Evolutionary conservation across 92 coral and sea anemone genomes (phyloP).

Genomic region (Epizoanthus ramosus): DNA sequence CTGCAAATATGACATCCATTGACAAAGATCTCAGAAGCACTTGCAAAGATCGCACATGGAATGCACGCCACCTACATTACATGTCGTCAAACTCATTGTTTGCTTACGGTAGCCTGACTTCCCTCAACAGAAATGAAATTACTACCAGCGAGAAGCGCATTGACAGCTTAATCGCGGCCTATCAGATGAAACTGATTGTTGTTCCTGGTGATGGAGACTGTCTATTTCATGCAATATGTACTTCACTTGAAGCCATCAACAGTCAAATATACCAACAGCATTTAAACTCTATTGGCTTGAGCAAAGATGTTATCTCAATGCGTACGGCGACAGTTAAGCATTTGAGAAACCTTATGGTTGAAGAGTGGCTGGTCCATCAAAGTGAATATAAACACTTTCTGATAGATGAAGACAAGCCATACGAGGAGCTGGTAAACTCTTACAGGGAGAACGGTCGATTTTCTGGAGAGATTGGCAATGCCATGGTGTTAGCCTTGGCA

Average conservation of each 20-base stretch:
- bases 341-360: neutral
- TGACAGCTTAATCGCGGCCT: neutral
- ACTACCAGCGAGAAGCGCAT: neutral
- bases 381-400: neutral
- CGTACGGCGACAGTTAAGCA: neutral
- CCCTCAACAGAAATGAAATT: neutral
- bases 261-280: neutral
- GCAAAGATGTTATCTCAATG: neutral
- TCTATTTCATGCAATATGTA: neutral
- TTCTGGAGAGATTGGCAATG: slow-evolving; percentile 1
- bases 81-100: slow-evolving; percentile 4
- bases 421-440: neutral
- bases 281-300: neutral
- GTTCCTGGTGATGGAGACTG: slow-evolving; percentile 1
- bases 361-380: neutral
- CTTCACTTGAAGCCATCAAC: neutral
- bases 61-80: slow-evolving; percentile 2
- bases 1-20: neutral
- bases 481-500: neutral
- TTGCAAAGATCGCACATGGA: neutral
- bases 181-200: neutral
- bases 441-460: slow-evolving; percentile 6
- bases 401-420: neutral
- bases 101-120: neutral
- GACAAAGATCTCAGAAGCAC: neutral